These are phyloP conservation scores for Eulacestoma nigropectus DNA, from an alignment of 2,113 vertebrate genomes.

Conservation along the genomic window DNA sequence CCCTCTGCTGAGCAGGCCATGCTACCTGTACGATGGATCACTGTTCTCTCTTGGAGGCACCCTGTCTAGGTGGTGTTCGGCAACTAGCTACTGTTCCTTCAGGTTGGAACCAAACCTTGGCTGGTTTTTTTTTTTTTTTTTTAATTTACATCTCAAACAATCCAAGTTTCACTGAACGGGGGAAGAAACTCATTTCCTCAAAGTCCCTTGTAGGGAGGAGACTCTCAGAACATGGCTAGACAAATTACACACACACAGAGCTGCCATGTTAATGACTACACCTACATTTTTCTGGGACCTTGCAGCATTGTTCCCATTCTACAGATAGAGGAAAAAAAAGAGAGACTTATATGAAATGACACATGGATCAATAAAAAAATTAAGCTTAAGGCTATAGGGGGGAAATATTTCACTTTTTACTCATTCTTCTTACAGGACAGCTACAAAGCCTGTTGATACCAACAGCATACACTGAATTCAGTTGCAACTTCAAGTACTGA, in stretches of 20 bases:
- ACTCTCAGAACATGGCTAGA: not conserved
- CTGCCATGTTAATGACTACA: not conserved
- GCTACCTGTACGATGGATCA: not conserved
- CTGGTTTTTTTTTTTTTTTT: rapidly evolving
- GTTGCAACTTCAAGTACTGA: not conserved
- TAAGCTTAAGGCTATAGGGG: not conserved
- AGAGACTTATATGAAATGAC: not conserved
- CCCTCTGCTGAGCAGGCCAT: not conserved
- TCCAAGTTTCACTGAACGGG: not conserved
- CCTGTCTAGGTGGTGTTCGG: not conserved
- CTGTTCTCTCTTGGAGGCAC: not conserved
- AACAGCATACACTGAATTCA: not conserved
- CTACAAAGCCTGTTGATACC: not conserved
- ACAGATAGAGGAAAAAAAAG: not conserved
- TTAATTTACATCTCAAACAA: not conserved
- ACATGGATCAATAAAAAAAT: not conserved
- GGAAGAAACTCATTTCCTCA: not conserved
- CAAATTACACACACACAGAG: not conserved
- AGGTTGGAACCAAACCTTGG: not conserved
- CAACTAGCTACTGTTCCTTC: not conserved
- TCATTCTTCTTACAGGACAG: not conserved
- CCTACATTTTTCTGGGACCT: not conserved
- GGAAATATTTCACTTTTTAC: not conserved
- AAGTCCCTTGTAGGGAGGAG: not conserved
- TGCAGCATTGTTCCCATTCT: not conserved